These are phyloP conservation scores for Noctua comes DNA, from an alignment of 2,888 invertebrate species.

Conservation along the genomic window DNA sequence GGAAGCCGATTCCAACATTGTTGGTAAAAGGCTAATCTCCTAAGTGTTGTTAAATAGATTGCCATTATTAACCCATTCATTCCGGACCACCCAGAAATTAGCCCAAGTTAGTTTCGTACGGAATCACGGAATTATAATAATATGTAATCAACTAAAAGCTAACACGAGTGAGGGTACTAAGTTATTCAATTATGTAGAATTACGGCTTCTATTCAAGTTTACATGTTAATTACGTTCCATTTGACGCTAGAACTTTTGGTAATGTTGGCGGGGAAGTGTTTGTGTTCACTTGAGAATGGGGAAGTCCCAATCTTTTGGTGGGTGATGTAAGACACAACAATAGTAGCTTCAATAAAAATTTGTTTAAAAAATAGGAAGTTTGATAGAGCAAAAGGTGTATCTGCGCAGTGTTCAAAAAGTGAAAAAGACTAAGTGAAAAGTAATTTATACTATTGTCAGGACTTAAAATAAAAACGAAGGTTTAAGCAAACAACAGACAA, in stretches of 20 bases:
- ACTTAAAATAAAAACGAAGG: not conserved
- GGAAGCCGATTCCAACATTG: not conserved
- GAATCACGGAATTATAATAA: slow-evolving; percentile 55
- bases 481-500: not conserved
- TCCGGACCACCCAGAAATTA: slow-evolving; percentile 9
- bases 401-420: not conserved
- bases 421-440: not conserved
- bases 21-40: slow-evolving; percentile 6
- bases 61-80: slow-evolving; percentile 1
- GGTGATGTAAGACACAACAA: not conserved
- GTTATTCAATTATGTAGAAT: slow-evolving; percentile 53
- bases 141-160: slow-evolving; percentile 52
- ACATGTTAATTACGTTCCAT: slow-evolving; percentile 47
- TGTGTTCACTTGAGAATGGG: slow-evolving; percentile 8
- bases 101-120: slow-evolving; percentile 21
- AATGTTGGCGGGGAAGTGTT: slow-evolving; percentile 2
- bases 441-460: not conserved
- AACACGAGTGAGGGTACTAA: slow-evolving; percentile 22
- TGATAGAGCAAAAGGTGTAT: not conserved
- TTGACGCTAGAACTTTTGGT: slow-evolving; percentile 26
- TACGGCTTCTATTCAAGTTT: slow-evolving; percentile 48
- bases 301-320: not conserved
- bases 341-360: not conserved
- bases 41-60: slow-evolving; percentile 15
- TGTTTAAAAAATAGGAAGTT: not conserved